Evolutionary conservation across 2,797 vertebrate genomes (phyloP), one percentile per base, ranked within the genome.

Genomic region (Chanos chanos): DNA sequence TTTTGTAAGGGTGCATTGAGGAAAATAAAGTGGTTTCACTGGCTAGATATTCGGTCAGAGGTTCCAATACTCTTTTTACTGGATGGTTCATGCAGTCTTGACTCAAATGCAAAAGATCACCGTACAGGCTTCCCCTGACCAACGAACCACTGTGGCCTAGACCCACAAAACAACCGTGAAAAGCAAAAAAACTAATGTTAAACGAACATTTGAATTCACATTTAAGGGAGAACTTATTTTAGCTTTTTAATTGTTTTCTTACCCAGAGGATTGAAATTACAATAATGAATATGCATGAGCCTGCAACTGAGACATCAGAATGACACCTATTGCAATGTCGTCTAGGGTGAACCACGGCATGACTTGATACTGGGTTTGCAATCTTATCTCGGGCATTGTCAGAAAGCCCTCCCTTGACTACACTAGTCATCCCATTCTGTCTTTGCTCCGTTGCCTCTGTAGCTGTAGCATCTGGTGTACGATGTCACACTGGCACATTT

Each of bases 361-460:
- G 77, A 86, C 79, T 77, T 80, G 81, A 87, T 89, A 84, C 81
- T 71, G 70, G 69, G 49, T 64, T 3, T 86, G 89, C 78, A 86
- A 90, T 83, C 76, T 77, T 81, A 90, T 83, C 80, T n/a, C 72
- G 30, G 54, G 70, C 73, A 75, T 64, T 75, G 74, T 78, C 80
- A 77, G 40, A 70, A 52, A 70, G 75, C 21, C 59, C 60, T 76
- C 68, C 77, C 78, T 75, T 76, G 73, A 72, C 77, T 64, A 33
- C 49, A 70, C 62, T 27, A 63, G 74, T 81, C 80, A 82, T 82
- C 77, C 68, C 66, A 75, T 74, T 81, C 76, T 77, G 67, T 85
- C 77, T 77, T 80, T 83, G 85, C 83, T 84, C 61, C 76, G 68
- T 67, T 83, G 85, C 66, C 66, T 82, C 66, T 66, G 61, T 64